Percentiles rank a stretch among this genome's conserved stretches.
These are phyloP conservation scores for Chaetodon auriga DNA, from an alignment of 2,113 vertebrate genomes.

Conservation along the genomic window DNA sequence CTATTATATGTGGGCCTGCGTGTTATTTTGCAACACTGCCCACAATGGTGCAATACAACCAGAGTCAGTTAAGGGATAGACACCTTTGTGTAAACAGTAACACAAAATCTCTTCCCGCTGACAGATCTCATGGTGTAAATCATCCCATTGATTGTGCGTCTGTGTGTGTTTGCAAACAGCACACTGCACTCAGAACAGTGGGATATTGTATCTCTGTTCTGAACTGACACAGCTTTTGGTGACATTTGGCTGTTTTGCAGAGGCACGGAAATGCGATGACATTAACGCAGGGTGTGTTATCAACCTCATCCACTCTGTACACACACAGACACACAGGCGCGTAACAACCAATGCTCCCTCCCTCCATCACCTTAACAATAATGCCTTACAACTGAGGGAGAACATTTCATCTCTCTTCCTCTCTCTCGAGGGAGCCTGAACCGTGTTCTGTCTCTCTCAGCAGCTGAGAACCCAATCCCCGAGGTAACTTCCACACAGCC, in stretches of 20 bases:
- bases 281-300: conserved; percentile 14
- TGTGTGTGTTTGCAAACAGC: conserved; percentile 53
- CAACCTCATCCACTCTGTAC: conserved; percentile 8
- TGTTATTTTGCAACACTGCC: neutral
- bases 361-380: conserved; percentile 36
- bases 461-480: conserved; percentile 68
- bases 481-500: conserved; percentile 37
- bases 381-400: conserved; percentile 46
- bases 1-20: neutral
- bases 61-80: neutral
- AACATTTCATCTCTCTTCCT: conserved; percentile 41
- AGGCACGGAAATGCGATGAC: conserved; percentile 32
- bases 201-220: conserved; percentile 7
- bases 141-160: neutral
- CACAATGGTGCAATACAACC: neutral
- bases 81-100: neutral
- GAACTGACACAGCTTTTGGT: conserved; percentile 14
- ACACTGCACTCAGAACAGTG: neutral
- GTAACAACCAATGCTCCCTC: neutral
- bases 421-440: conserved; percentile 30
- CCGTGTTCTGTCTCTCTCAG: conserved; percentile 43
- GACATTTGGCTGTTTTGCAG: conserved; percentile 38
- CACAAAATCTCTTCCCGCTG: neutral
- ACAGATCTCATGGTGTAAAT: neutral
- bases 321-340: neutral